phyloP scores from a whole-genome alignment of 2,888 invertebrate genomes.

The Drosophila kambysellisi region DNA sequence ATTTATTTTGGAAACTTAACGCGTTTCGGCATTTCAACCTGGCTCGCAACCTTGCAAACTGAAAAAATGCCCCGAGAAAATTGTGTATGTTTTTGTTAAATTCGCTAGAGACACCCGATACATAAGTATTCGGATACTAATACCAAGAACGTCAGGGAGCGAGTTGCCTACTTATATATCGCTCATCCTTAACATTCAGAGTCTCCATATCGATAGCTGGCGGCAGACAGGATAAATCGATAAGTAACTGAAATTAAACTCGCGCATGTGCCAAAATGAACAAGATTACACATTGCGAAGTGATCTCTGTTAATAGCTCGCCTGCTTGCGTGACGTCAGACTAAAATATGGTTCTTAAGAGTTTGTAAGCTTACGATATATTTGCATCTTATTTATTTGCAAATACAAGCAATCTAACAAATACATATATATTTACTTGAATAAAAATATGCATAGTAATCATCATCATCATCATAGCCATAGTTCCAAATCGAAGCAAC shows the following conservation, averaged over 20 bases:
- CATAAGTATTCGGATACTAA: not conserved
- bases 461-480: no score
- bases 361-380: constrained; percentile 30
- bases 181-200: not conserved
- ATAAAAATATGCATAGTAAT: no score
- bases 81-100: not conserved
- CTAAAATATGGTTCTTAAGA: not conserved
- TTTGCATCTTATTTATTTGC: constrained; percentile 9
- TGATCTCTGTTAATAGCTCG: not conserved
- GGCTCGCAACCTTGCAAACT: not conserved
- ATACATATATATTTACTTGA: not conserved
- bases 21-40: no score
- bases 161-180: not conserved
- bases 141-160: not conserved
- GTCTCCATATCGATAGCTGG: not conserved
- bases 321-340: not conserved
- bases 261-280: not conserved
- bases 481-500: no score
- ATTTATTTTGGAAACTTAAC: not conserved
- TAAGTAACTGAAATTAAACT: not conserved
- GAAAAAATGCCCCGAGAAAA: not conserved
- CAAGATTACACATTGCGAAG: not conserved
- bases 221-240: not conserved
- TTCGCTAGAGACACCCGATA: not conserved
- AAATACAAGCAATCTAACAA: not conserved